These are phyloP conservation scores for Pheosia tremula DNA, from an alignment of 2,888 invertebrate genomes.

Conservation along the genomic window DNA sequence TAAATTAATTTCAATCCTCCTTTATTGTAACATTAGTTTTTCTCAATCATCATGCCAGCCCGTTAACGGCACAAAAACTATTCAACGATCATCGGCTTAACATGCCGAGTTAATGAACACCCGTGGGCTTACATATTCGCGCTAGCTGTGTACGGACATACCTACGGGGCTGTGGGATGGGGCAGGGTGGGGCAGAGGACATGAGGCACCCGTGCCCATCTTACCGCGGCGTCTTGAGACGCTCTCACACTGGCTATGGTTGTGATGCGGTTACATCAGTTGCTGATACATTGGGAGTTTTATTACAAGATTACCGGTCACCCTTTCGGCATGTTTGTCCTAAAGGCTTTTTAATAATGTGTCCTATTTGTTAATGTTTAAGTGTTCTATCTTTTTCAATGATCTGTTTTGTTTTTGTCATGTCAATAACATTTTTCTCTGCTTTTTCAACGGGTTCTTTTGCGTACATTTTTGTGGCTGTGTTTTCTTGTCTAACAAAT, in stretches of 20 bases:
- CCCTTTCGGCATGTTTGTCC: too few species aligned
- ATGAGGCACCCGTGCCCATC: conserved; percentile 27
- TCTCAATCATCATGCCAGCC: conserved; percentile 25
- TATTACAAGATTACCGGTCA: conserved; percentile 21
- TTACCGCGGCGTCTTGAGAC: conserved; percentile 53
- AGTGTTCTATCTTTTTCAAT: too few species aligned
- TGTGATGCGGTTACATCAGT: conserved; percentile 20
- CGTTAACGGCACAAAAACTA: conserved; percentile 48
- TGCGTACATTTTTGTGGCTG: too few species aligned
- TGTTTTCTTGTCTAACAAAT: too few species aligned
- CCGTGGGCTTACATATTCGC: conserved; percentile 57
- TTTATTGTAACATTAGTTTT: conserved; percentile 5
- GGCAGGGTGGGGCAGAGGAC: conserved; percentile 29
- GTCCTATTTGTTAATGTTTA: too few species aligned
- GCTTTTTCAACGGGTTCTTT: too few species aligned
- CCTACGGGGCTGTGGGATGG: conserved; percentile 32
- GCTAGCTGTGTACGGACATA: conserved; percentile 50
- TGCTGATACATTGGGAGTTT: conserved; percentile 22
- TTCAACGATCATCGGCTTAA: conserved; percentile 71
- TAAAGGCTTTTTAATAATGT: too few species aligned
- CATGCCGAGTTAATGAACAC: conserved; percentile 76
- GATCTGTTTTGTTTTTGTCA: too few species aligned
- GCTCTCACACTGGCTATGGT: conserved; percentile 35
- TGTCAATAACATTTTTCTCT: too few species aligned
- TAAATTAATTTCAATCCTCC: too few species aligned